Evolutionary conservation across 1,140 invertebrate genomes (phyloP), one percentile per base, ranked within the genome.

Genomic region (Zaprionus ghesquierei): DNA sequence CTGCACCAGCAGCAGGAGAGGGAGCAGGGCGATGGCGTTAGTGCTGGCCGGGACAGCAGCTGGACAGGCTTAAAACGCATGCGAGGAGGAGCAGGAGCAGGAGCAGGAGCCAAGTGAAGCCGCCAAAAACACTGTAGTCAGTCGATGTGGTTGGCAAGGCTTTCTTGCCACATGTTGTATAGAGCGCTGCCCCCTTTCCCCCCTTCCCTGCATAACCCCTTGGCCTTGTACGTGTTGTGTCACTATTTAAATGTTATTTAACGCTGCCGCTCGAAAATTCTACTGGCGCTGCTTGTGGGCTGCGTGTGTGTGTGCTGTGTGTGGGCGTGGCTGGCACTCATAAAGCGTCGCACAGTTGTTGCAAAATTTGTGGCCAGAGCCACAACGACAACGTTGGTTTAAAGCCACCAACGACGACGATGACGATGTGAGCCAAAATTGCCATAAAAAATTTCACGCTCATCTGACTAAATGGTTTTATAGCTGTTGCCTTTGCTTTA

Each of bases 391-490:
- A 8, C 9, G 27, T 29, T 71, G 65, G 54, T 56, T 73, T 73
- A 73, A 73, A 73, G 69, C 69, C 61, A 31, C n/a, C 25, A 12
- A 23, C 33, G 29, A 22, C 29, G 10, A 25, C n/a, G 22, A 44
- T 41, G 35, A 33, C n/a, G 49, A 63, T 41, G 5, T 22, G 20
- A 46, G 49, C 44, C 41, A 69, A 78, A 74, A 72, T 20, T 44
- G 53, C 15, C 72, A 66, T 54, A 59, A 44, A 56, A 65, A 87
- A 87, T 81, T 86, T 86, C 81, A 86, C 82, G 81, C 81, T 86
- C 71, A 87, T 86, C 81, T 86, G 75, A 64, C 82, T 86, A 86
- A 86, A 86, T 81, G 82, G 82, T 87, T 86, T 86, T 86, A 86
- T 86, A 66, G 81, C 75, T 81, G 81, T 69, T 73, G 75, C 87